Evolutionary conservation across 2,888 invertebrate genomes (phyloP), one percentile per base, ranked within the genome.

Genomic region (Caenorhabditis sp.): DNA sequence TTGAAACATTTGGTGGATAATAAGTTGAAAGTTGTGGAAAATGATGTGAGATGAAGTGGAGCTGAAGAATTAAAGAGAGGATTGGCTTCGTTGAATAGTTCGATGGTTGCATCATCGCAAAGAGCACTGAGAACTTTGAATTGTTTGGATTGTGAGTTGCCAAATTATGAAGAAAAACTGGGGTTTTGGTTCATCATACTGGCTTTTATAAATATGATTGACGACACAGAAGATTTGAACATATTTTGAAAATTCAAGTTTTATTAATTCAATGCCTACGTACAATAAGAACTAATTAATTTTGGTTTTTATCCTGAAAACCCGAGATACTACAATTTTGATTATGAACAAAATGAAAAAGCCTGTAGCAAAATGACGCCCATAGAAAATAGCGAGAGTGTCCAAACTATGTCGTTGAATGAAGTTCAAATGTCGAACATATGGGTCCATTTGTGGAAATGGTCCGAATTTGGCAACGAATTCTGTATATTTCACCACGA

Each of bases 61-160:
- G 77, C 82, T 5, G 81, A 79, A 21, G 84, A 85, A 36, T 57
- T 86, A 60, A 78, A 80, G 26, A 56, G 78, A 49, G 84, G 84
- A n/a, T 70, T 86, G 23, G 59, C 72, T 17, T 81, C 86, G 8
- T 61, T 86, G 60, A 84, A 84, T 54, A 77, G 79, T 27, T 81
- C 84, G 1, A 60, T 75, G 52, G 86, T 86, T 10, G 63, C 75
- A 50, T 71, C 77, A 0, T 76, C 83, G 20, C 59, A 74, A 10
- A 70, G 76, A 54, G 82, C 84, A 8, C 70, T 85, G 14, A 56
- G 65, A 10, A 79, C 79, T 59, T 68, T 85, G 12, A 70, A 67
- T 23, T 60, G 67, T 50, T 61, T 80, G 25, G 77, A 79, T 43
- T 73, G 78, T 78, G 12, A 43, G 65, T 60, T n/a, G n/a, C n/a